Evolutionary conservation across 2,113 vertebrate genomes (phyloP).

Genomic region (Muntiacus reevesi): DNA sequence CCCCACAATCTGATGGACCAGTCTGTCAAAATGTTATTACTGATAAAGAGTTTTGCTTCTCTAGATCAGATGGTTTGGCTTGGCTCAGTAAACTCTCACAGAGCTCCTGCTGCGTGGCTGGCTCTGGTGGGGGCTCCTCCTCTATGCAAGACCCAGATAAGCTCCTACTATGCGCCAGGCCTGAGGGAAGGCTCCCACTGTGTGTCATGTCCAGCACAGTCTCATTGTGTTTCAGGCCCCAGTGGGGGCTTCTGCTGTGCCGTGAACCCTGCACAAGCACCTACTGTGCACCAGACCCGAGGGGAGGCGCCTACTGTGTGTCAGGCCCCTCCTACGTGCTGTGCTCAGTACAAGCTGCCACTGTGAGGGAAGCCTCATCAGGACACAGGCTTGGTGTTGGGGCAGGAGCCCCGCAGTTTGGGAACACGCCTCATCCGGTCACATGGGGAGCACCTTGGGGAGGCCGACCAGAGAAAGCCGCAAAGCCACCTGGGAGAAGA

Average conservation of each 20-base stretch:
- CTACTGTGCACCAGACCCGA: not conserved
- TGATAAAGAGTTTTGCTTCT: not conserved
- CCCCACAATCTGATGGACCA: not conserved
- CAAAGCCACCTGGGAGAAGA: not conserved
- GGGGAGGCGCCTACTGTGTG: not conserved
- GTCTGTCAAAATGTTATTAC: not conserved
- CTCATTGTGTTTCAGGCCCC: not conserved
- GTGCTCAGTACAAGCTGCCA: not conserved
- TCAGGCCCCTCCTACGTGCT: not conserved
- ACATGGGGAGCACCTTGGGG: not conserved
- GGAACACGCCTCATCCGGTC: not conserved
- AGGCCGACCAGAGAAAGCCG: not conserved
- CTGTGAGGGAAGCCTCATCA: not conserved
- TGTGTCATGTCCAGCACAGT: not conserved
- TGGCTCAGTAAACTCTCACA: not conserved
- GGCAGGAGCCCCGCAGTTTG: not conserved
- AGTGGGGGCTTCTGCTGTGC: not conserved
- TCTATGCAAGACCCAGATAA: not conserved
- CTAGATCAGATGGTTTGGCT: not conserved
- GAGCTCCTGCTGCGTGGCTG: not conserved
- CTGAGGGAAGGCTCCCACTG: not conserved
- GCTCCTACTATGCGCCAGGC: not conserved
- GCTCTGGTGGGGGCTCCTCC: not conserved
- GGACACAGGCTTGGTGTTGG: not conserved
- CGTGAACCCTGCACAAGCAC: not conserved